A percentile compares a stretch with the other conserved stretches of the same genome.
Conservation (phyloP, 2,113 vertebrate species). For the Macrotus californicus region DNA sequence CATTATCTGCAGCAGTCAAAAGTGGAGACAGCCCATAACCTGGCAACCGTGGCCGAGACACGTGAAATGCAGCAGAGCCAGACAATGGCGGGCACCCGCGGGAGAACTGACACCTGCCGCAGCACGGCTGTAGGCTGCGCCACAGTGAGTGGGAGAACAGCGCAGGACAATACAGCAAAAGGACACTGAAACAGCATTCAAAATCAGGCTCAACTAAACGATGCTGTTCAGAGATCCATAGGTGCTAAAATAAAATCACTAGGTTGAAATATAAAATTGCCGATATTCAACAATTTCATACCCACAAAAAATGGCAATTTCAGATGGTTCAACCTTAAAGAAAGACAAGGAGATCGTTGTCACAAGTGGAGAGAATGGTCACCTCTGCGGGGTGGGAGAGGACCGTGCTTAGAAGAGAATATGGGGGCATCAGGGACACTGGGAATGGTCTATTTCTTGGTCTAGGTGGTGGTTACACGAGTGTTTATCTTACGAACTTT, state of each 20-base stretch:
- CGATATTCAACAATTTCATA: background rate
- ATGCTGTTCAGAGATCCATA: background rate
- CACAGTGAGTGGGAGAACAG: background rate
- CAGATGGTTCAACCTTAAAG: background rate
- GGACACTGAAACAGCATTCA: background rate
- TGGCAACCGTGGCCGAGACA: background rate
- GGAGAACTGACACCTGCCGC: background rate
- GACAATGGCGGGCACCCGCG: background rate
- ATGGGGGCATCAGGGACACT: background rate
- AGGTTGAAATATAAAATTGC: background rate
- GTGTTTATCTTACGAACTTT: background rate
- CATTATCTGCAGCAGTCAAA: background rate
- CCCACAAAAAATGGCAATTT: background rate
- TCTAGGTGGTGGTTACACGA: background rate
- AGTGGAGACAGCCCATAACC: background rate
- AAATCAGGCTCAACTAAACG: background rate
- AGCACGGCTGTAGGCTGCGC: accelerated
- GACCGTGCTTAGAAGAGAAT: background rate
- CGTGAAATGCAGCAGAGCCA: background rate
- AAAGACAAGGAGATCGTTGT: background rate
- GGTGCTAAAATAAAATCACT: background rate
- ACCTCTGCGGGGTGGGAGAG: background rate
- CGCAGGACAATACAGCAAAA: too few species aligned
- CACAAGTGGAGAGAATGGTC: background rate
- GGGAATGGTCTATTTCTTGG: background rate